Evolutionary conservation across 2,113 vertebrate species (phyloP).

Genomic region (Damaliscus lunatus): DNA sequence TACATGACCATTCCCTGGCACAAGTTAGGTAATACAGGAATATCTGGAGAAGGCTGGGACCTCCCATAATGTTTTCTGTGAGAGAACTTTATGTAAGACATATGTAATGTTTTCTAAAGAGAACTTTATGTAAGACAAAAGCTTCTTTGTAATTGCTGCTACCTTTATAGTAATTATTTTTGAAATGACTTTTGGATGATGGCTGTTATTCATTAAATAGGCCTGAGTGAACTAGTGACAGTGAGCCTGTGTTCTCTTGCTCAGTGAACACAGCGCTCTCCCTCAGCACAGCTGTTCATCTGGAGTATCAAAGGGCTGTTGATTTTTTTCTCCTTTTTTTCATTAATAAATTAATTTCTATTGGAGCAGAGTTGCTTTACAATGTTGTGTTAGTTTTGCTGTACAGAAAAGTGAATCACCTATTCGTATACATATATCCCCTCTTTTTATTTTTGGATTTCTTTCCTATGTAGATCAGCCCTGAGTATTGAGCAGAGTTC

Average conservation of each 20-base stretch:
- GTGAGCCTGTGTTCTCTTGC: not conserved
- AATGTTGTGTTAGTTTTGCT: not conserved
- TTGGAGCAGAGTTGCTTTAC: not conserved
- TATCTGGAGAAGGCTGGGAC: conserved; percentile 36
- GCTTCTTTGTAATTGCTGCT: not conserved
- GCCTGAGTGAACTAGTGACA: not conserved
- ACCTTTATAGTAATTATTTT: conserved; percentile 27
- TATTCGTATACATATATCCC: not conserved
- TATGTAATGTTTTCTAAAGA: too few relatives aligned
- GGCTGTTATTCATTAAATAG: not conserved
- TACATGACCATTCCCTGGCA: conserved; percentile 9
- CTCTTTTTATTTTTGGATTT: not conserved
- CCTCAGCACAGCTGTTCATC: not conserved
- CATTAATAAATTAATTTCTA: not conserved
- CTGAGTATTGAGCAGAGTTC: not conserved
- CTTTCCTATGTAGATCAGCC: not conserved
- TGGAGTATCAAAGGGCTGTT: not conserved
- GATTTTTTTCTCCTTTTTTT: not conserved
- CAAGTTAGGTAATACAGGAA: conserved; percentile 11
- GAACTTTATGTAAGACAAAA: not conserved
- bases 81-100: not conserved
- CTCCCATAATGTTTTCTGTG: conserved; percentile 49
- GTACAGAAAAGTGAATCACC: not conserved
- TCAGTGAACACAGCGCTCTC: not conserved
- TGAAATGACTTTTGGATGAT: conserved; percentile 38